Conservation (phyloP, 37 sponge, comb jelly and placozoan genomes). For the Trichoplax adhaerens region DNA sequence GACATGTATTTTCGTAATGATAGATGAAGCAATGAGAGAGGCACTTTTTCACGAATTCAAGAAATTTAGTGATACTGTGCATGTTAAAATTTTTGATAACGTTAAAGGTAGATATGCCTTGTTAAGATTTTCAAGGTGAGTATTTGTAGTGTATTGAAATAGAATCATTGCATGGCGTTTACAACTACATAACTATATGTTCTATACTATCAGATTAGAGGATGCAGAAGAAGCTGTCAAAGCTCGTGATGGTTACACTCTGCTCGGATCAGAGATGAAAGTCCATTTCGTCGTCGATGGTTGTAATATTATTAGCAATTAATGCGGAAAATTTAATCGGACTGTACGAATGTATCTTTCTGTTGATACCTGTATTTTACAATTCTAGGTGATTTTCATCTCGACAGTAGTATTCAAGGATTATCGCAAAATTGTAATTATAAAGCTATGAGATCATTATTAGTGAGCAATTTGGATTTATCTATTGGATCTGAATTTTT, state of each 20-base stretch:
- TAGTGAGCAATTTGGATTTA: conserved; percentile 72
- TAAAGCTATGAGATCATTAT: conserved; percentile 51
- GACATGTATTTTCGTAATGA: too few relatives aligned
- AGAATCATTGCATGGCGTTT: too few relatives aligned
- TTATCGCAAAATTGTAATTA: conserved; percentile 4
- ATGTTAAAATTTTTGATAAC: conserved; percentile 36
- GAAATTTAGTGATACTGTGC: conserved; percentile 21
- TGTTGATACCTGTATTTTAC: too few relatives aligned
- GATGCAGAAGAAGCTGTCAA: conserved; percentile 12
- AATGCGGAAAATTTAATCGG: too few relatives aligned
- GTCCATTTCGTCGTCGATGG: too few relatives aligned
- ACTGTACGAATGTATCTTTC: too few relatives aligned
- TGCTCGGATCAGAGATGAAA: conserved; percentile 1
- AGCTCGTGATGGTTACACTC: conserved; percentile 5
- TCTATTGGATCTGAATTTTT: conserved; percentile 46
- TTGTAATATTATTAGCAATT: too few relatives aligned
- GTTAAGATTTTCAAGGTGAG: conserved; percentile 36
- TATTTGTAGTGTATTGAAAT: neutral
- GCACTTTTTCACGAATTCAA: conserved; percentile 54
- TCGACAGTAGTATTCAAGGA: too few relatives aligned
- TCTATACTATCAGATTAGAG: neutral
- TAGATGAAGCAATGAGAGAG: conserved; percentile 48
- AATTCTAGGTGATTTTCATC: too few relatives aligned
- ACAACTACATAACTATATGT: too few relatives aligned
- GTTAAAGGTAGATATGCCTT: conserved; percentile 25